phyloP scores from a whole-genome alignment of 64 coral and sea anemone species.

The Platygyra sinensis region DNA sequence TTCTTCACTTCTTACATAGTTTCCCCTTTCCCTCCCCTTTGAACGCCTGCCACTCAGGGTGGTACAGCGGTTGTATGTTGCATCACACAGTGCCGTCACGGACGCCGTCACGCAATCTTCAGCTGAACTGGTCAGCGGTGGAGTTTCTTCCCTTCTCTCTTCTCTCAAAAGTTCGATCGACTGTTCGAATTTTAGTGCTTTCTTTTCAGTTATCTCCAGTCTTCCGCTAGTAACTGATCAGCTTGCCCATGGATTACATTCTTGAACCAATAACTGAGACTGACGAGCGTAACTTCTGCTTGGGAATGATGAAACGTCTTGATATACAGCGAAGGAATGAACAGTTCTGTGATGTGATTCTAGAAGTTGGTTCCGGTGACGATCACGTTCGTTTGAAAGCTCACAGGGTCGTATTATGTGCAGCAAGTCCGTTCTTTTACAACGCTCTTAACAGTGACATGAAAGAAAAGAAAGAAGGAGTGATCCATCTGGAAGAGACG shows the following conservation, averaged over 20 bases:
- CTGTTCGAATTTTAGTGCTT: too few species aligned
- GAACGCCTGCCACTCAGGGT: too few species aligned
- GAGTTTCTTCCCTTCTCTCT: not conserved
- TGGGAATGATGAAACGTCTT: not conserved
- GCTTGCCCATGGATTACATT: constrained; percentile 18
- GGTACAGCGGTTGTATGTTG: too few species aligned
- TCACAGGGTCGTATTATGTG: constrained; percentile 22
- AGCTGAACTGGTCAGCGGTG: too few species aligned
- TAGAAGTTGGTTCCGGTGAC: not conserved
- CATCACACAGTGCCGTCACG: too few species aligned
- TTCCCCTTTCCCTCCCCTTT: too few species aligned
- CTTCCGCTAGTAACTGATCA: too few species aligned
- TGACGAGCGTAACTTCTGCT: not conserved
- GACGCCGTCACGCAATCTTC: too few species aligned
- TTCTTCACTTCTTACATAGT: too few species aligned
- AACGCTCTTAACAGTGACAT: constrained; percentile 18
- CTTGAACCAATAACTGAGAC: constrained; percentile 42
- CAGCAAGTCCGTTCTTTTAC: constrained; percentile 42
- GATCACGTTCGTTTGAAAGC: not conserved
- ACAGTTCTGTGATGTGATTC: constrained; percentile 6
- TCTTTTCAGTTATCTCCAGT: too few species aligned
- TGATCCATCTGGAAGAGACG: not conserved
- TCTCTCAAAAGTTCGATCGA: too few species aligned
- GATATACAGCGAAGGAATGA: constrained; percentile 7
- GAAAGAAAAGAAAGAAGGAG: constrained; percentile 42